phyloP scores from a whole-genome alignment of 2,113 vertebrate species.

The Sinocyclocheilus grahami region DNA sequence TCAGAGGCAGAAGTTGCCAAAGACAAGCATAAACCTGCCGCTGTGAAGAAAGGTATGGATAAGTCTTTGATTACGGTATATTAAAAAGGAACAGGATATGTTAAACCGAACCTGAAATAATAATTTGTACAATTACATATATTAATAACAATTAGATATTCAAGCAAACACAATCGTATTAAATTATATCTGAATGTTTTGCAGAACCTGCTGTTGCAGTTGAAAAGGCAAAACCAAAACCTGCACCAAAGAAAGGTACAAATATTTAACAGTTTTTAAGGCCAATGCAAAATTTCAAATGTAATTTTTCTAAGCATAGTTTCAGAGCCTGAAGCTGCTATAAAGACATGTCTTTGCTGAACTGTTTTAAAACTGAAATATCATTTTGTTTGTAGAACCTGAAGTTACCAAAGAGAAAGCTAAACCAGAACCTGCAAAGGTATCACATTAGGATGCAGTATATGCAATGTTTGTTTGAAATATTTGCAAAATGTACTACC shows the following conservation, averaged over 20 bases:
- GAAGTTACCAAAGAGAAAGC: constrained; percentile 39
- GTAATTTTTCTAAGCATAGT: neutral
- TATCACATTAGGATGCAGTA: neutral
- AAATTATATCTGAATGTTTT: neutral
- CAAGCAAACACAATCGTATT: neutral
- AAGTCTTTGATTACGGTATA: neutral
- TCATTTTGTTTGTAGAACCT: neutral
- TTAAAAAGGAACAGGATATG: neutral
- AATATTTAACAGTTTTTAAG: neutral
- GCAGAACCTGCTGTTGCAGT: constrained; percentile 2
- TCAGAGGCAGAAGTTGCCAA: constrained; percentile 62
- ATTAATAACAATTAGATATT: neutral
- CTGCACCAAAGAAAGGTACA: constrained; percentile 7
- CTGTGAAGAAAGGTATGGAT: constrained; percentile 48
- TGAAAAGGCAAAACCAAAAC: constrained; percentile 7
- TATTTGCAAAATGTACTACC: neutral
- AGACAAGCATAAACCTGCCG: constrained; percentile 61
- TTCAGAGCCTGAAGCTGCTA: neutral
- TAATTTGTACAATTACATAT: neutral
- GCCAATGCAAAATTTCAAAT: neutral
- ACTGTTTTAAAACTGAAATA: neutral
- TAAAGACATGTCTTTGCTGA: neutral
- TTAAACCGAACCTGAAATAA: neutral
- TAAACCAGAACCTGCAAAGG: constrained; percentile 34
- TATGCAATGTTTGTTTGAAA: too few species aligned